These are phyloP conservation scores for Neodontobutis hainanensis DNA, from an alignment of 2,113 vertebrate species.

Conservation along the genomic window DNA sequence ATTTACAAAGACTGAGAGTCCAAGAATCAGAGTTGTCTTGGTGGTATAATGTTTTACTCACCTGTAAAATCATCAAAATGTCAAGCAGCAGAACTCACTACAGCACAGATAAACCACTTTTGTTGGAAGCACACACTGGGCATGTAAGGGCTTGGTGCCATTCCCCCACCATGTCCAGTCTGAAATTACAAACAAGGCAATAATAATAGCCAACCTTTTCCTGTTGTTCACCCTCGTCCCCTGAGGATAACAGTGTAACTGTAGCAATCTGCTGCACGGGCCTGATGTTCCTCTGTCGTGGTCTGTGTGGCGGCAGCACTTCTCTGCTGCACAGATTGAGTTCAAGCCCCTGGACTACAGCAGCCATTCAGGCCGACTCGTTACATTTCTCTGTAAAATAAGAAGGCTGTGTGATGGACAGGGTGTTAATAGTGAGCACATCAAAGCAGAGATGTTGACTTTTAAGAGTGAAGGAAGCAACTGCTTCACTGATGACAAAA, in stretches of 20 bases:
- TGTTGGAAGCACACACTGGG: neutral
- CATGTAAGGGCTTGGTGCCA: slow-evolving; percentile 12
- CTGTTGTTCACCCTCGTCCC: slow-evolving; percentile 38
- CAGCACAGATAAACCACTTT: neutral
- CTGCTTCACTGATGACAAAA: slow-evolving; percentile 3
- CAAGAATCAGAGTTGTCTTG: too few relatives aligned
- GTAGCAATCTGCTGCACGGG: slow-evolving; percentile 38
- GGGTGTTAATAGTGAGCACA: slow-evolving; percentile 49
- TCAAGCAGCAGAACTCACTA: too few relatives aligned
- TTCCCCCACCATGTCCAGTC: slow-evolving; percentile 36
- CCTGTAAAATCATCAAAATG: too few relatives aligned
- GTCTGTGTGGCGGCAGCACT: slow-evolving; percentile 22
- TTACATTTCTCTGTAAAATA: slow-evolving; percentile 47
- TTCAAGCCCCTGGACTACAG: slow-evolving; percentile 64
- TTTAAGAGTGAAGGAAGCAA: slow-evolving; percentile 14
- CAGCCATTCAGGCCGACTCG: slow-evolving; percentile 37
- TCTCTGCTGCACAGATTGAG: slow-evolving; percentile 61
- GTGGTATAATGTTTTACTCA: too few relatives aligned
- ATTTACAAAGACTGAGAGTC: too few relatives aligned
- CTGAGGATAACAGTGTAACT: slow-evolving; percentile 37
- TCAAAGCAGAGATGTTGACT: slow-evolving; percentile 43
- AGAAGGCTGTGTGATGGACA: slow-evolving; percentile 52
- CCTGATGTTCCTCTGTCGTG: slow-evolving; percentile 32
- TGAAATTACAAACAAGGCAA: slow-evolving; percentile 62
- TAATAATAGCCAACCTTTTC: slow-evolving; percentile 45